Base-by-base conservation (phyloP, 2,113 vertebrate species). In the Rutilus rutilus region DNA sequence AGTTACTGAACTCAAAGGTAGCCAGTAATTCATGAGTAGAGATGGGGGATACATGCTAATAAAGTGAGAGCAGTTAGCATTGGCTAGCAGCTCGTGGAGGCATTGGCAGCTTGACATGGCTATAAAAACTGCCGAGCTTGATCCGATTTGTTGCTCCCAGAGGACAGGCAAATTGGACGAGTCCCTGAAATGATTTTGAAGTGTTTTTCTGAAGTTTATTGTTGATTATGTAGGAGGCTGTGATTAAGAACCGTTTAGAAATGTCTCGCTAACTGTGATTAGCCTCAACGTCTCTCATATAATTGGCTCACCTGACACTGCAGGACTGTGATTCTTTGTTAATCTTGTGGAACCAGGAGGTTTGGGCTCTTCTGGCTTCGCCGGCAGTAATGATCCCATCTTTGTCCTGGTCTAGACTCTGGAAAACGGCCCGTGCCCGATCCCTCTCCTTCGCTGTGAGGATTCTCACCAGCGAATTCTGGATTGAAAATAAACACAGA, bases 391-490 rank as follows among this genome's bases (percentile, higher is more conserved):
- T 94, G 73, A 95, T 33, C 1, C 90, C 94, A 0, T 97, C 96
- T 0, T 90, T 92, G 86, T 97, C 96, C 91, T 90, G 93, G 86
- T 93, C 94, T 89, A 97, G 91, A 12, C 95, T 92, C 88, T 96
- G 90, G 90, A 98, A 99, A 14, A 95, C 88, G 0, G 89, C 82
- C 1, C 97, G 94, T 0, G 96, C 96, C 15, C 93, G 91, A 87
- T 97, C 95, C 25, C 96, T 91, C 89, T 98, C 97, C 91, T 99
- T 99, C 62, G 93, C 94, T 0, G 96, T 97, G 89, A 99, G 93
- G 86, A 99, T 92, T 73, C 96, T 94, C 89, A 97, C 91, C 86
- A 99, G 86, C 6, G 97, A 97, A 30, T 98, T 98, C 98, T 99
- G 65, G 17, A 45, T 30, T 54, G 5, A 69, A 64, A 30, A 73